Evolutionary conservation across 2,797 vertebrate species (phyloP).

Genomic region (Manis javanica): DNA sequence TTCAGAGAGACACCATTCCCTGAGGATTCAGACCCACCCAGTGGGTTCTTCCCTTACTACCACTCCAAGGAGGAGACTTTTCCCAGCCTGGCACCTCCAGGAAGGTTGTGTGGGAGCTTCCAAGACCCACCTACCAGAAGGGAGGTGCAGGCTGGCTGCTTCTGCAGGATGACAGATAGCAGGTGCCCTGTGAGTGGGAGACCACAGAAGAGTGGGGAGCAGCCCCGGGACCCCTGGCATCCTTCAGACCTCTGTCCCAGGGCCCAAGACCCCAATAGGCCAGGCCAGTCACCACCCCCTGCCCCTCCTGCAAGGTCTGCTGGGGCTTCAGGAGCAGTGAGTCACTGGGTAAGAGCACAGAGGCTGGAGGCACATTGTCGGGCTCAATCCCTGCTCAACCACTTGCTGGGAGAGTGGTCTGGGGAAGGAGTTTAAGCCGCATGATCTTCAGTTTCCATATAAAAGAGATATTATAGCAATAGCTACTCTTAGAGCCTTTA

Average conservation of each 20-base stretch:
- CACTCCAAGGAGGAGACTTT: conserved; percentile 68
- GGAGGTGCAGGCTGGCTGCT: background rate
- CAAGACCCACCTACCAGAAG: accelerated
- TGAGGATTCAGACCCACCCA: background rate
- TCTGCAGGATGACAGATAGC: background rate
- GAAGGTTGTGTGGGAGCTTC: background rate
- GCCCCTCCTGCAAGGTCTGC: background rate
- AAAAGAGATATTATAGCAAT: background rate
- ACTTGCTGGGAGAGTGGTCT: background rate
- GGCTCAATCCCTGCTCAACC: background rate
- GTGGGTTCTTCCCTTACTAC: conserved; percentile 73
- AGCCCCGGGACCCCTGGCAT: too few species aligned
- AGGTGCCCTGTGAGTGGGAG: conserved; percentile 7
- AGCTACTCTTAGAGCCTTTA: background rate
- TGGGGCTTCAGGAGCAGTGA: background rate
- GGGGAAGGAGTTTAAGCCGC: background rate
- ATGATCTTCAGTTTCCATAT: background rate
- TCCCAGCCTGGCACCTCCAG: background rate
- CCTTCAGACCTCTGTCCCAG: background rate
- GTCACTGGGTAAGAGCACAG: background rate
- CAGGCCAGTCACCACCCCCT: background rate
- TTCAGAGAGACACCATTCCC: background rate
- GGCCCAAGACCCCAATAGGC: background rate
- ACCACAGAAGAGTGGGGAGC: too few species aligned
- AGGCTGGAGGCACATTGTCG: background rate